Conservation (phyloP, 1,140 invertebrate species). For the Bilobella aurantiaca region DNA sequence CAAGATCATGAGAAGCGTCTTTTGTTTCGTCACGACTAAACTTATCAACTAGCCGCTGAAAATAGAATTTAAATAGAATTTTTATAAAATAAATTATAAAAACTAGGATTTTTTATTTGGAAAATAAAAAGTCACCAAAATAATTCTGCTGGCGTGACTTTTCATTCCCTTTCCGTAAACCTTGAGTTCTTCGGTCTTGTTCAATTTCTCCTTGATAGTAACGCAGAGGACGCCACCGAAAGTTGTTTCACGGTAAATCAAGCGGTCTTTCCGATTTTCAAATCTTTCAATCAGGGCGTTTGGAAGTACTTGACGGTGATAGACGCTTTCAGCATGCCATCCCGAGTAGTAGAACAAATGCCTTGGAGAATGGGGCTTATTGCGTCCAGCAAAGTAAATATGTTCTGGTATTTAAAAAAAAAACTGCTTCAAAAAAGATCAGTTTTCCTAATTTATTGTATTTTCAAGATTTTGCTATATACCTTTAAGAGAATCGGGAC, state of each 20-base stretch:
- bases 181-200: conserved; percentile 26
- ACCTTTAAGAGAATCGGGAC: conserved; percentile 56
- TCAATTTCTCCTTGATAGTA: conserved; percentile 38
- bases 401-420: conserved; percentile 47
- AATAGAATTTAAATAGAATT: not conserved
- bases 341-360: conserved; percentile 58
- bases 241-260: conserved; percentile 44
- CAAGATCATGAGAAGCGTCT: conserved; percentile 48
- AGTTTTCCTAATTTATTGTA: not conserved
- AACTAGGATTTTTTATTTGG: conserved; percentile 31
- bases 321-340: conserved; percentile 55
- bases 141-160: conserved; percentile 23
- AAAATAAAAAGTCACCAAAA: conserved; percentile 35
- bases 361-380: conserved; percentile 48
- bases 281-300: conserved; percentile 54
- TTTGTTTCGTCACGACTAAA: conserved; percentile 48
- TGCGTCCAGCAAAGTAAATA: conserved; percentile 45
- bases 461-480: not conserved
- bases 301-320: conserved; percentile 48
- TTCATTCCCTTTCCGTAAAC: conserved; percentile 18
- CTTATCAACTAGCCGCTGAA: conserved; percentile 48
- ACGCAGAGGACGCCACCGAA: conserved; percentile 37
- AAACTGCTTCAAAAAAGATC: not conserved
- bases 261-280: conserved; percentile 50
- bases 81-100: conserved; percentile 2